Evolutionary conservation across 2,797 vertebrate species (phyloP).

Genomic region (Hypotaenidia okinawae): DNA sequence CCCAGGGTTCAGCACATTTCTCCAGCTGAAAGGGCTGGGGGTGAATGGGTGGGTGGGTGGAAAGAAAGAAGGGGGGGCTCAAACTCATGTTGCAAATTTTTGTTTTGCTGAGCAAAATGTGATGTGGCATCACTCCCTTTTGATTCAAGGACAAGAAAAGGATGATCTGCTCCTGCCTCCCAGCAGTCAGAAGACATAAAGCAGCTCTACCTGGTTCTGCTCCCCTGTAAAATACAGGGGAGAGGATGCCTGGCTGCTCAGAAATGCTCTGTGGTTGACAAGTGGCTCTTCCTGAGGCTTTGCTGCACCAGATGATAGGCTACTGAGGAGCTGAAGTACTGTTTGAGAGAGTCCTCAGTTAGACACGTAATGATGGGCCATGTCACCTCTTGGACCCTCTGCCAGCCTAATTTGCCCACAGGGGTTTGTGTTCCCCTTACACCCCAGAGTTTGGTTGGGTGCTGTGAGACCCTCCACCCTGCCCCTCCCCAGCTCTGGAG

Average conservation of each 20-base stretch:
- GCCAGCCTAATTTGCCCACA: neutral
- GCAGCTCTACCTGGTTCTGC: neutral
- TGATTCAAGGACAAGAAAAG: neutral
- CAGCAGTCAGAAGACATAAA: accelerated
- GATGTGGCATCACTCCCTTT: neutral
- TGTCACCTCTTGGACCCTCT: neutral
- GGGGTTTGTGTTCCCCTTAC: neutral
- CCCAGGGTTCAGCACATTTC: accelerated
- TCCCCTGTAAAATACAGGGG: neutral
- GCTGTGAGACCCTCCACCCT: neutral
- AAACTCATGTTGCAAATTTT: neutral
- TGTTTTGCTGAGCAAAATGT: neutral
- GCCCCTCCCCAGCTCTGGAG: neutral
- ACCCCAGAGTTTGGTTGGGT: neutral
- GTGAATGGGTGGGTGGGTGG: too few species aligned
- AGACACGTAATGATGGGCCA: neutral
- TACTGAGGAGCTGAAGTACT: neutral
- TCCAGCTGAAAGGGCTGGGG: neutral
- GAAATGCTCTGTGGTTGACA: neutral
- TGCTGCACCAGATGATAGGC: neutral
- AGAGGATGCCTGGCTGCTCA: neutral
- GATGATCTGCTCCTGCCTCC: neutral
- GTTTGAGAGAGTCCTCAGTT: neutral
- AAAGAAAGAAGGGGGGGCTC: neutral
- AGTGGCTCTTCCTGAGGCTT: neutral